Percentiles rank a stretch among this genome's conserved stretches.
phyloP scores from a whole-genome alignment of 1,140 invertebrate genomes.

The Drosophila tani region DNA sequence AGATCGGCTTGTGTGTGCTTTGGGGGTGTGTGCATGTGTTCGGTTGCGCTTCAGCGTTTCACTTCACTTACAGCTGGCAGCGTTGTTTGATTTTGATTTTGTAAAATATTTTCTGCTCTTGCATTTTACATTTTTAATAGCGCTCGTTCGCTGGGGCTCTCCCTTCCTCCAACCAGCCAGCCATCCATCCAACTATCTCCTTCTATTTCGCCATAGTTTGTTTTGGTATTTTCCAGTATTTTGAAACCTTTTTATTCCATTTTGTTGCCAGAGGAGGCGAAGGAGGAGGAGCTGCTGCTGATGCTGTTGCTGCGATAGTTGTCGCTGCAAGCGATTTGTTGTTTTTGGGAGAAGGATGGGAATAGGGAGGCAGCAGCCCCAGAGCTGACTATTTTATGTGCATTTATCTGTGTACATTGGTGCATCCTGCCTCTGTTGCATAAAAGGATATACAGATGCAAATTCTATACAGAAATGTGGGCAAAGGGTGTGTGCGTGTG shows the following conservation, averaged over 20 bases:
- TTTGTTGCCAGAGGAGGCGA: slow-evolving; percentile 11
- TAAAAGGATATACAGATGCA: slow-evolving; percentile 76
- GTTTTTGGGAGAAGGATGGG: slow-evolving; percentile 20
- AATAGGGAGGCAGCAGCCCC: slow-evolving; percentile 9
- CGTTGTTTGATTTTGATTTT: slow-evolving; percentile 83
- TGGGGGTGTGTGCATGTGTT: slow-evolving; percentile 41
- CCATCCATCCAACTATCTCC: not conserved
- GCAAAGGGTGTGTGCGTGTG: not conserved
- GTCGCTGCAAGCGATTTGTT: slow-evolving; percentile 77
- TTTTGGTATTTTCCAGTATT: slow-evolving; percentile 45
- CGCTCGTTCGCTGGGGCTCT: slow-evolving; percentile 11
- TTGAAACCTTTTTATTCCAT: slow-evolving; percentile 4
- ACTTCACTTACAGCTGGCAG: slow-evolving; percentile 72
- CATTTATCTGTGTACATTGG: slow-evolving; percentile 52
- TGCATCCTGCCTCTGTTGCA: slow-evolving; percentile 49
- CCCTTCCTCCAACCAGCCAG: not conserved
- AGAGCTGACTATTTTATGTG: slow-evolving; percentile 70
- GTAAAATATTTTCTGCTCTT: slow-evolving; percentile 79
- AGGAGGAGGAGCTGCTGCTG: not conserved
- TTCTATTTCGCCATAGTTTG: slow-evolving; percentile 17
- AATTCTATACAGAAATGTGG: slow-evolving; percentile 53
- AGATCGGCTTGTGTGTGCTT: slow-evolving; percentile 5
- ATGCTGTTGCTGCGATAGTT: slow-evolving; percentile 41
- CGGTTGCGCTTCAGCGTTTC: slow-evolving; percentile 63
- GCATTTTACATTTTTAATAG: slow-evolving; percentile 71